Base-by-base conservation (phyloP, 1,140 invertebrate species). In the Trialeurodes vaporariorum region DNA sequence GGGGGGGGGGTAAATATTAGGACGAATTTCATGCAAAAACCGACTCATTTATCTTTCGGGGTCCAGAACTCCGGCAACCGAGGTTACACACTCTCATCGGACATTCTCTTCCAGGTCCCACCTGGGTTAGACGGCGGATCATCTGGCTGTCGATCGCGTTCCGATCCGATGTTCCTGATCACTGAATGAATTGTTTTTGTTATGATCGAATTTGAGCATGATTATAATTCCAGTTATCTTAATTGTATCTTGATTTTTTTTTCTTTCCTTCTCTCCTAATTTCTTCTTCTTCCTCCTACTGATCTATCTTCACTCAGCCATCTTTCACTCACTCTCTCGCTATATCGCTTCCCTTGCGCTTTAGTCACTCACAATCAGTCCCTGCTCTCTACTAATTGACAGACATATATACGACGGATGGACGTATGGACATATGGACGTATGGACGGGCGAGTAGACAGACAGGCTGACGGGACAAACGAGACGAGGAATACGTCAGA, bases 191-290 rank as follows among this genome's bases (percentile, higher is more conserved):
- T 49, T 49, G 34, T 49, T 49, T 49, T 49, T 49, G 34, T 49
- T 49, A 49, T 49, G 34, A 49, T 17, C 34, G 34, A 49, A 49
- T 49, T 49, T 49, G 34, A 49, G 34, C 34, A 49, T 49, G 34
- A 49, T 49, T 49, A 49, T 49, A 49, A 49, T 49, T 5, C 34
- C 34, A 49, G 34, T 49, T 49, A 49, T 49, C 34, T 49, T 49
- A 49, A 49, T 49, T 49, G 34, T 49, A 49, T 49, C 34, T 49
- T n/a, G n/a, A n/a, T n/a, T n/a, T n/a, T n/a, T n/a, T n/a, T n/a
- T n/a, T n/a, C n/a, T n/a, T n/a, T n/a, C n/a, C n/a, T n/a, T n/a
- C n/a, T n/a, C n/a, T n/a, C n/a, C n/a, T n/a, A n/a, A n/a, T n/a
- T n/a, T n/a, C n/a, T n/a, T n/a, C n/a, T n/a, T n/a, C 34, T 17